Conservation (phyloP, 2,797 vertebrate genomes). For the Sebastes baramenuke region DNA sequence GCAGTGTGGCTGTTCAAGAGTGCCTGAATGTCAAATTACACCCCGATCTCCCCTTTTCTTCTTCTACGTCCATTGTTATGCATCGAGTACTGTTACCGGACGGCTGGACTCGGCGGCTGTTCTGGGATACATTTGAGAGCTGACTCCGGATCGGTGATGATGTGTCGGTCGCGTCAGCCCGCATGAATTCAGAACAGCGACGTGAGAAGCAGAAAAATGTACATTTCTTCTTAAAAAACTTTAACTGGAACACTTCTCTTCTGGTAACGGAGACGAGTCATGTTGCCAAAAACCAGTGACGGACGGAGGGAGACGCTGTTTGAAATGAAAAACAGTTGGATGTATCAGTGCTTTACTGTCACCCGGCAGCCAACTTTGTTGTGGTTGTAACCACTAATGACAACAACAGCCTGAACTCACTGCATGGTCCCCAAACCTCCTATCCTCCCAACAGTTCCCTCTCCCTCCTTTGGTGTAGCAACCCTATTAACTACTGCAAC, state of each 20-base stretch:
- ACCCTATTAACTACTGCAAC: conserved; percentile 72
- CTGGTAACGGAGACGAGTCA: conserved; percentile 29
- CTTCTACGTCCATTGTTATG: conserved; percentile 15
- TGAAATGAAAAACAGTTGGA: conserved; percentile 35
- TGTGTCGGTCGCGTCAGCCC: conserved; percentile 2
- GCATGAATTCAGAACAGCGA: conserved; percentile 31
- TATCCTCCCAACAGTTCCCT: conserved; percentile 33
- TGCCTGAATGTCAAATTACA: conserved; percentile 71
- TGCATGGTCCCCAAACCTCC: conserved; percentile 72
- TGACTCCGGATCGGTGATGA: not conserved
- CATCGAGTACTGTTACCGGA: conserved; percentile 47
- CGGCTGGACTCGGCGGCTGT: conserved; percentile 41
- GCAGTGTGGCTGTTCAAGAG: conserved; percentile 63
- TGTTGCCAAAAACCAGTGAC: conserved; percentile 59
- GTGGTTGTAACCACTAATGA: conserved; percentile 60
- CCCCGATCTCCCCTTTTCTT: not conserved
- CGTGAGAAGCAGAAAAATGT: conserved; percentile 42
- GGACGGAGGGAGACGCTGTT: conserved; percentile 35
- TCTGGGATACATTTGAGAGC: conserved; percentile 12
- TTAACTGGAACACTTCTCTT: conserved; percentile 22
- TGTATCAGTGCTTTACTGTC: conserved; percentile 65
- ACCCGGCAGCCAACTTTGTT: conserved; percentile 60
- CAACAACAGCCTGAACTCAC: conserved; percentile 65
- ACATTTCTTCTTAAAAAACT: conserved; percentile 44
- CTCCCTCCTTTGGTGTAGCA: conserved; percentile 65